Conservation (phyloP, 1,140 invertebrate species). For the Atopsyche davidsoni region DNA sequence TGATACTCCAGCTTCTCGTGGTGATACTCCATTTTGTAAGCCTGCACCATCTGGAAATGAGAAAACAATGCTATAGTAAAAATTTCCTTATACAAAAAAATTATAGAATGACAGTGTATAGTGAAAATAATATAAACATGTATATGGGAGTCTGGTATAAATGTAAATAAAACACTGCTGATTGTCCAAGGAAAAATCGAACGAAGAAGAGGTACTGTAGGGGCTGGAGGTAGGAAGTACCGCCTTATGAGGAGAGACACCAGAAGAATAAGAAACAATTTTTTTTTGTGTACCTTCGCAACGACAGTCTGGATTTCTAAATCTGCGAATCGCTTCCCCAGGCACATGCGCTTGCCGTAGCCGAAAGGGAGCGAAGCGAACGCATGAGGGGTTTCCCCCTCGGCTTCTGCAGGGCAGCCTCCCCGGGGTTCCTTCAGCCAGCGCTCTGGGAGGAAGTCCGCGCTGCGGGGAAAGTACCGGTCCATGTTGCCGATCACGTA, state of each 20-base stretch:
- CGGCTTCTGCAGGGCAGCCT: neutral
- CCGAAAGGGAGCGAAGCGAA: slow-evolving; percentile 70
- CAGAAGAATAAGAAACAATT: too few relatives aligned
- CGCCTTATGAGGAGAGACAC: too few relatives aligned
- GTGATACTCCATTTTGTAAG: slow-evolving; percentile 60
- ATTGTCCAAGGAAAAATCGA: too few relatives aligned
- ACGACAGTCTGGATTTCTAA: slow-evolving; percentile 64
- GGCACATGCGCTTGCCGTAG: slow-evolving; percentile 67
- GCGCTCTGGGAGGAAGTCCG: slow-evolving; percentile 67
- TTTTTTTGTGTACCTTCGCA: slow-evolving; percentile 58
- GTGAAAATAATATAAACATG: too few relatives aligned
- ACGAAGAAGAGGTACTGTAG: too few relatives aligned
- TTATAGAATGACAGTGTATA: too few relatives aligned
- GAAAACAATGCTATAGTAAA: slow-evolving; percentile 9
- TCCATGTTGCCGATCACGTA: slow-evolving; percentile 71
- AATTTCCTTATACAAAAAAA: too few relatives aligned
- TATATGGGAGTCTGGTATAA: too few relatives aligned
- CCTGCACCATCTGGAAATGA: slow-evolving; percentile 62
- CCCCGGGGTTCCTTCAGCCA: slow-evolving; percentile 54
- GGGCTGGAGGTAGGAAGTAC: too few relatives aligned
- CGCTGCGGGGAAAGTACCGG: slow-evolving; percentile 61
- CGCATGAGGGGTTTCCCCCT: slow-evolving; percentile 35
- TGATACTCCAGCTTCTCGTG: slow-evolving; percentile 59
- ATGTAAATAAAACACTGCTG: too few relatives aligned
- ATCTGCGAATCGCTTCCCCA: slow-evolving; percentile 68